phyloP scores from a whole-genome alignment of 2,797 vertebrate species.

The Chromobotia macracanthus region DNA sequence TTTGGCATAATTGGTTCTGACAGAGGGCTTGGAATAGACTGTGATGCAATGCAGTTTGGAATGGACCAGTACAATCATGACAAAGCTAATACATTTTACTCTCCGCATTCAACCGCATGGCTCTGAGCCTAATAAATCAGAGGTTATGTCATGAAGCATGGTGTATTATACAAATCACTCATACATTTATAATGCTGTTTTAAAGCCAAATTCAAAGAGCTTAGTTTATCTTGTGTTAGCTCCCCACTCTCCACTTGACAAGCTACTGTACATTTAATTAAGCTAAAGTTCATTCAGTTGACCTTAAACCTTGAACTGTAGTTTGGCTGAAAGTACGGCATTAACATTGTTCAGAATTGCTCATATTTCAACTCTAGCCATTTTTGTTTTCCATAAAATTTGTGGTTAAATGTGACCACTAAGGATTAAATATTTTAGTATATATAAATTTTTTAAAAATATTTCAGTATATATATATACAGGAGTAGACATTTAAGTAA shows the following conservation, averaged over 20 bases:
- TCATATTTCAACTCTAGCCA: too few relatives aligned
- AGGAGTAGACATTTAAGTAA: neutral
- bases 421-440: neutral
- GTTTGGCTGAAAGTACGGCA: neutral
- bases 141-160: slow-evolving; percentile 31
- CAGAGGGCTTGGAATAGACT: slow-evolving; percentile 69
- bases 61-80: slow-evolving; percentile 38
- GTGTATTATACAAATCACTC: slow-evolving; percentile 47
- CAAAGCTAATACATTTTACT: slow-evolving; percentile 51
- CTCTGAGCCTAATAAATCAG: slow-evolving; percentile 27
- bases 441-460: too few relatives aligned
- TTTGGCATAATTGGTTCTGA: slow-evolving; percentile 70
- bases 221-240: slow-evolving; percentile 15
- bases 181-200: slow-evolving; percentile 15
- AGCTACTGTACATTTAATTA: slow-evolving; percentile 5
- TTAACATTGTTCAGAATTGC: too few relatives aligned
- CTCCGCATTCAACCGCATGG: slow-evolving; percentile 38
- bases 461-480: too few relatives aligned
- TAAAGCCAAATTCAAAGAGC: neutral
- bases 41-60: slow-evolving; percentile 63
- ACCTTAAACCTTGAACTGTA: neutral
- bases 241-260: neutral
- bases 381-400: neutral
- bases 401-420: neutral
- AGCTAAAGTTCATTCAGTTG: neutral